A percentile compares a stretch with the other conserved stretches of the same genome.
These are phyloP conservation scores for Lasioglossum vierecki DNA, from an alignment of 2,888 invertebrate genomes.

Conservation along the genomic window DNA sequence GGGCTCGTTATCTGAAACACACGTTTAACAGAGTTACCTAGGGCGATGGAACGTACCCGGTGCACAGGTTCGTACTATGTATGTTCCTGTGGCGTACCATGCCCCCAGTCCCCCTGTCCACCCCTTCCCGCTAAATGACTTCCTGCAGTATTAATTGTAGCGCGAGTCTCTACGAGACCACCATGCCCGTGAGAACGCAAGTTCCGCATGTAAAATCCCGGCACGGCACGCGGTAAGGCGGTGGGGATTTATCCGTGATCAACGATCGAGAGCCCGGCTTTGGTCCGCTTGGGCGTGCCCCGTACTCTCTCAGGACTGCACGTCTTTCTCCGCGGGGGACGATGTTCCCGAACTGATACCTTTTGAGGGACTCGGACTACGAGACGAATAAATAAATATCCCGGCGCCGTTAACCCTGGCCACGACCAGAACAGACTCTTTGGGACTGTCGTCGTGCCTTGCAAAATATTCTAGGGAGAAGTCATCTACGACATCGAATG, in stretches of 20 bases:
- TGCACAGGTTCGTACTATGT: background rate
- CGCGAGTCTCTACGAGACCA: slow-evolving; percentile 47
- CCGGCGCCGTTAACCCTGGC: slow-evolving; percentile 6
- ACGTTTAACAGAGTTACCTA: slow-evolving; percentile 67
- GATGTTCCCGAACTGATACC: slow-evolving; percentile 14
- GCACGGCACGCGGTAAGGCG: background rate
- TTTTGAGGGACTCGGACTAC: slow-evolving; percentile 15
- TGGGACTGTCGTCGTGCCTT: background rate
- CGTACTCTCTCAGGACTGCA: slow-evolving; percentile 18
- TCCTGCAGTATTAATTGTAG: slow-evolving; percentile 68
- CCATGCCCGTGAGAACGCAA: slow-evolving; percentile 47
- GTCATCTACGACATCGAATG: too few relatives aligned
- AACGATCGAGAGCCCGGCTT: slow-evolving; percentile 21
- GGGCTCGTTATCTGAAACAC: slow-evolving; percentile 74
- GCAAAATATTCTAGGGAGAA: background rate
- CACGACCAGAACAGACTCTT: background rate
- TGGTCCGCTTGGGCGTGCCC: background rate
- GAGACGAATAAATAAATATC: slow-evolving; percentile 22
- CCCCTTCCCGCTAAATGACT: slow-evolving; percentile 32
- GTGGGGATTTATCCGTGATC: slow-evolving; percentile 37
- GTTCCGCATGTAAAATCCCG: slow-evolving; percentile 41
- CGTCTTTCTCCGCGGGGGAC: slow-evolving; percentile 20
- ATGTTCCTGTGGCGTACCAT: background rate
- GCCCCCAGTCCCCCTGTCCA: background rate
- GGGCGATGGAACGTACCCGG: background rate